Base-by-base conservation (phyloP, 2,888 invertebrate species). In the Bombylius discolor region DNA sequence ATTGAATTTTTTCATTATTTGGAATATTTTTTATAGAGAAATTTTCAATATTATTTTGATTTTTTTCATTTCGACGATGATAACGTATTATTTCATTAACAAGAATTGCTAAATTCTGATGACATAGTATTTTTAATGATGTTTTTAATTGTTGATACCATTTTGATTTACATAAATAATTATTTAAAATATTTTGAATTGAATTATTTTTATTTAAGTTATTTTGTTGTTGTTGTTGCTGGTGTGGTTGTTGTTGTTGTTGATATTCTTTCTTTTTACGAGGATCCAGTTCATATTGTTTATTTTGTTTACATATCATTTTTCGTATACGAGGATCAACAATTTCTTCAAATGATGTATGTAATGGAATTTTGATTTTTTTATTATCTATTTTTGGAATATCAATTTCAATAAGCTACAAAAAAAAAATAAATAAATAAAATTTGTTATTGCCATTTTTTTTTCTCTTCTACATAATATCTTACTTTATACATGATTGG, bases 91-190 rank as follows among this genome's bases (percentile, higher is more conserved):
- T 39, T 45, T 53, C 51, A 11, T 8, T 46, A 8, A 49, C 31
- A n/a, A 60, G 34, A 9, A 46, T 14, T 0, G 52, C 44, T 23
- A 60, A 14, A 42, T 47, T n/a, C 47, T 56, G 39, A 47, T 60
- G 58, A 2, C 56, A 48, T 45, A 51, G 32, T 12, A 56, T 58
- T 56, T 56, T 58, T n/a, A n/a, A 9, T n/a, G 55, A 53, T 33
- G 58, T 53, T 39, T 55, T 58, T 11, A 51, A 49, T n/a, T 58
- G 50, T 34, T 56, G 56, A 52, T 58, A 60, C 59, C 59, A 60
- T 13, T 48, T 55, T 6, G 59, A 60, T 12, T 53, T 56, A 42
- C 58, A 56, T 32, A 60, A 49, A 36, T 54, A 56, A 32, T 42
- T 49, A 14, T 58, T 54, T 9, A 57, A 36, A 7, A 49, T 34